Evolutionary conservation across 2,888 invertebrate genomes (phyloP).

Genomic region (Pollenia labialis): DNA sequence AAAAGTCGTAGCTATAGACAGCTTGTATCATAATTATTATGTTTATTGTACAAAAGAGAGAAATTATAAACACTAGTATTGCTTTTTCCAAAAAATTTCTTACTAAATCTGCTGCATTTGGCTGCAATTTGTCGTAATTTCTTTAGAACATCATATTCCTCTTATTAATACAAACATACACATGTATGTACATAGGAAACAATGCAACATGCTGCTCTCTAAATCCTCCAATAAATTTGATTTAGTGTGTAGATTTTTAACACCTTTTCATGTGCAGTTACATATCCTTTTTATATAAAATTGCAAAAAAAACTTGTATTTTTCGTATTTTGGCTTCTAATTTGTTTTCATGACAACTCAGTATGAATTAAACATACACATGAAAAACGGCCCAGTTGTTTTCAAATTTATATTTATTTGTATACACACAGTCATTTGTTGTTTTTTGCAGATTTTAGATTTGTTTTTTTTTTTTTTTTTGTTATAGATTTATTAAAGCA

Average conservation of each 20-base stretch:
- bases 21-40: too few species aligned
- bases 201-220: neutral
- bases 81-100: neutral
- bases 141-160: neutral
- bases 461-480: neutral
- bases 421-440: neutral
- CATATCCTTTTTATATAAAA: neutral
- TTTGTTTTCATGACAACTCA: constrained; percentile 8
- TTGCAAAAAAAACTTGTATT: neutral
- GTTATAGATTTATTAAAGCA: constrained; percentile 40
- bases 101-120: neutral
- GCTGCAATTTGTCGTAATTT: neutral
- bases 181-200: neutral
- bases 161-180: too few species aligned
- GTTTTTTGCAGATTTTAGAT: neutral
- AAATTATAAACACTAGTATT: too few species aligned
- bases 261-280: neutral
- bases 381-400: constrained; percentile 42
- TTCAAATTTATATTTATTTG: neutral
- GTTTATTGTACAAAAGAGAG: too few species aligned
- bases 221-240: constrained; percentile 19
- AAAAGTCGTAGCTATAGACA: too few species aligned
- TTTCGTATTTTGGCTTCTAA: neutral
- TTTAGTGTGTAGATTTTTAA: constrained; percentile 4
- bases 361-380: neutral